Conservation (phyloP, 2,888 invertebrate species). For the Ichneumoninae sp. region DNA sequence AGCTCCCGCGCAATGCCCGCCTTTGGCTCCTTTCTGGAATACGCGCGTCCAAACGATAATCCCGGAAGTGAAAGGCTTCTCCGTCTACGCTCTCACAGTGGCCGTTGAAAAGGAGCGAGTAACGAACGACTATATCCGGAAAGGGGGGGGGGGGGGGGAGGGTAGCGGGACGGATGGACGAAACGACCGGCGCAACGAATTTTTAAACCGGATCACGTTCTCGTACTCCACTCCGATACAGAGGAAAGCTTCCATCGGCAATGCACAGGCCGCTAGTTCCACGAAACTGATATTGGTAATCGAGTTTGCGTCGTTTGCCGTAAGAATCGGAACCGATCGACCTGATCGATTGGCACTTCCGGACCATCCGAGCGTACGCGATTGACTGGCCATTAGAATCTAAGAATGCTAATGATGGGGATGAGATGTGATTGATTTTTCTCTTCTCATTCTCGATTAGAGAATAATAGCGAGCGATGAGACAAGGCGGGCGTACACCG, state of each 20-base stretch:
- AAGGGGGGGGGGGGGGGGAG: not conserved
- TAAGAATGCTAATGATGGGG: not conserved
- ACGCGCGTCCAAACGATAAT: constrained; percentile 53
- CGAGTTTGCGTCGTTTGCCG: constrained; percentile 8
- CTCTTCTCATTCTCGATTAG: not conserved
- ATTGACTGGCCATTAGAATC: not conserved
- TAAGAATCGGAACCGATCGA: constrained; percentile 14
- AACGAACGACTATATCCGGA: constrained; percentile 3
- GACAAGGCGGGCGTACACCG: no score
- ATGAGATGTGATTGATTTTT: not conserved
- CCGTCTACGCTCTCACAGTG: constrained; percentile 6
- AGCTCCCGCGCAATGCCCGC: constrained; percentile 39
- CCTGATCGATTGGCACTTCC: not conserved
- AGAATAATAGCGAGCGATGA: not conserved
- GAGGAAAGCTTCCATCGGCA: constrained; percentile 37
- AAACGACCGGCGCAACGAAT: constrained; percentile 31
- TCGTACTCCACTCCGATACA: constrained; percentile 36
- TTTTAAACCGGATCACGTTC: constrained; percentile 50
- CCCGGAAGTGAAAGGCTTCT: constrained; percentile 46
- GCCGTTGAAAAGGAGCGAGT: constrained; percentile 18
- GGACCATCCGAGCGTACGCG: not conserved
- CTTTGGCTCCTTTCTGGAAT: constrained; percentile 38
- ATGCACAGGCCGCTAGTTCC: not conserved
- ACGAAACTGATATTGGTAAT: constrained; percentile 50
- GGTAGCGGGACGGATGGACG: not conserved